Evolutionary conservation across 2,888 invertebrate species (phyloP).

Genomic region (Lasiommata megera): DNA sequence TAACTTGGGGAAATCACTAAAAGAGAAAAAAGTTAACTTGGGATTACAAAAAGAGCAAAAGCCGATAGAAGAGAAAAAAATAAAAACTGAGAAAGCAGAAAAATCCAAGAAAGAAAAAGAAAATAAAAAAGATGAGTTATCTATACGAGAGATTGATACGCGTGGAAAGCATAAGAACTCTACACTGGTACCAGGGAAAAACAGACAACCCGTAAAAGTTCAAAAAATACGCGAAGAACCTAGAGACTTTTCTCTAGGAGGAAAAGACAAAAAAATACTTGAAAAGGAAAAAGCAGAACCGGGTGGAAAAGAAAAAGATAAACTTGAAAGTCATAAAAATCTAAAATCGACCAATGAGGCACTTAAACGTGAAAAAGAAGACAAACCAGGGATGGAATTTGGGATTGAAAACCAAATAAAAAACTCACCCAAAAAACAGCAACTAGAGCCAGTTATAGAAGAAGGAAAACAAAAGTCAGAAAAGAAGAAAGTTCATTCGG

Average conservation of each 20-base stretch:
- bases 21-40: conserved; percentile 29
- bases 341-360: neutral
- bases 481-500: neutral
- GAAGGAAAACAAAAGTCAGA: conserved; percentile 11
- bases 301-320: conserved; percentile 13
- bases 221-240: conserved; percentile 2
- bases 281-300: conserved; percentile 1
- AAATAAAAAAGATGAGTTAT: neutral
- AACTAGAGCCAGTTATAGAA: neutral
- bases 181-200: conserved; percentile 28
- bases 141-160: no score
- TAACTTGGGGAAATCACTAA: conserved; percentile 13
- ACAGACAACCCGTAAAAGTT: neutral
- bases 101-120: conserved; percentile 19
- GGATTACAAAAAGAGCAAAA: conserved; percentile 10
- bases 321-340: conserved; percentile 7
- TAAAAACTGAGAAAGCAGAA: conserved; percentile 22
- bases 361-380: neutral
- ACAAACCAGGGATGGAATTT: neutral
- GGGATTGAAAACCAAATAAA: neutral
- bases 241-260: no score
- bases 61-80: conserved; percentile 12
- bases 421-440: no score
- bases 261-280: conserved; percentile 5
- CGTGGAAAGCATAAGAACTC: neutral